phyloP scores from a whole-genome alignment of 2,797 vertebrate genomes.

The Streptopelia turtur region DNA sequence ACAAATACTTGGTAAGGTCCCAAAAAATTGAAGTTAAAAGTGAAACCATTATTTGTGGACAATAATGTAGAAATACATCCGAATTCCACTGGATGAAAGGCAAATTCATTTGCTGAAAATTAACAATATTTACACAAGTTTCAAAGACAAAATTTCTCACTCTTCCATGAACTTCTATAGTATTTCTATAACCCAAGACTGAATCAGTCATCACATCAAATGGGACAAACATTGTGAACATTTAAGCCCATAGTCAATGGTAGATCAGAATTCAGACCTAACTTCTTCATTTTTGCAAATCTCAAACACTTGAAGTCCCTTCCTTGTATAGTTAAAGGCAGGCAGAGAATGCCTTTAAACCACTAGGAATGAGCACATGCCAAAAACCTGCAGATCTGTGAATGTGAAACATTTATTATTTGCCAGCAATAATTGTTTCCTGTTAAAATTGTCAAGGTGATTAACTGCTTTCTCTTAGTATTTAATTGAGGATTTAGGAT shows the following conservation, averaged over 20 bases:
- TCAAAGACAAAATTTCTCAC: background rate
- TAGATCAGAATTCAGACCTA: background rate
- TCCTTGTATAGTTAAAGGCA: background rate
- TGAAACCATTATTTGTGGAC: background rate
- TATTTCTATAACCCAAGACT: background rate
- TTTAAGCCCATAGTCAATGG: background rate
- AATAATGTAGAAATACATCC: background rate
- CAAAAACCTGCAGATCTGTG: background rate
- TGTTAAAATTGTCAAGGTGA: background rate
- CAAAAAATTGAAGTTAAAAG: background rate
- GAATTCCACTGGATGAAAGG: background rate
- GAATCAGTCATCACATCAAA: background rate
- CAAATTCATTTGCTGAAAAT: background rate
- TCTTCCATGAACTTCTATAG: background rate
- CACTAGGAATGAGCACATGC: background rate
- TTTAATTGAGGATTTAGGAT: background rate
- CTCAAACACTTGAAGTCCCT: background rate
- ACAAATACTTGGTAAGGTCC: background rate
- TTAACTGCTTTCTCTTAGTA: background rate
- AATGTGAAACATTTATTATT: background rate
- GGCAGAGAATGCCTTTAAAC: background rate
- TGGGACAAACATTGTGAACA: background rate
- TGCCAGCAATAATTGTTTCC: background rate
- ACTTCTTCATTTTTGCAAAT: background rate
- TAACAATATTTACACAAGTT: background rate